Percentiles rank a stretch among this genome's conserved stretches.
Evolutionary conservation across 64 coral and sea anemone species (phyloP).

Genomic region (Pocillopora verrucosa): DNA sequence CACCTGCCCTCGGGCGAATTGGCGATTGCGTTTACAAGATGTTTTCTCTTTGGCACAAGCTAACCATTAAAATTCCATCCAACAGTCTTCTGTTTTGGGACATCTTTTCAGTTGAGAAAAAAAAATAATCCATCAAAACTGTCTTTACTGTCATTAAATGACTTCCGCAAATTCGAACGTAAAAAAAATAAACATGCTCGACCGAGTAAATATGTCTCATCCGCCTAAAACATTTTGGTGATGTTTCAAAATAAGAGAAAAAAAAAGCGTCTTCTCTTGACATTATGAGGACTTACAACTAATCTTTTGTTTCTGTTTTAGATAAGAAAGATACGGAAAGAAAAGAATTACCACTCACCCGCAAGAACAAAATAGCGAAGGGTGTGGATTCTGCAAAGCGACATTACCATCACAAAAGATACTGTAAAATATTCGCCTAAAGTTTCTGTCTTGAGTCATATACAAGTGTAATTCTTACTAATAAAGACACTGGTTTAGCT

Average conservation of each 20-base stretch:
- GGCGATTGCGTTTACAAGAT: background rate
- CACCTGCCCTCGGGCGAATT: conserved; percentile 9
- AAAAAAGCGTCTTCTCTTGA: background rate
- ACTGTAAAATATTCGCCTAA: background rate
- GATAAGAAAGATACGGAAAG: background rate
- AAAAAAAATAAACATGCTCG: no score
- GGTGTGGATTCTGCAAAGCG: background rate
- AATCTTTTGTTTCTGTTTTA: background rate
- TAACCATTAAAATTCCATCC: conserved; percentile 9
- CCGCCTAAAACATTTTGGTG: background rate
- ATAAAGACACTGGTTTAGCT: background rate
- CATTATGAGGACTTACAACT: background rate
- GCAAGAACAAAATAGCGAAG: background rate
- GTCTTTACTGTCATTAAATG: background rate
- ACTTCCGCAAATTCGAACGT: background rate
- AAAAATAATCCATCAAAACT: background rate
- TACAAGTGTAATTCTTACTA: background rate
- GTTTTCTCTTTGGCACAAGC: background rate
- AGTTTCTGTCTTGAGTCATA: background rate
- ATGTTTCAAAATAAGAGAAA: background rate
- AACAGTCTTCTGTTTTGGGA: background rate
- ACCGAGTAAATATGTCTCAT: no score
- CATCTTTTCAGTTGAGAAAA: background rate
- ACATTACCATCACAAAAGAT: background rate
- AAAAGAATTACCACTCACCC: background rate